phyloP scores from a whole-genome alignment of 2,888 invertebrate genomes.

The Eilema sororculum region DNA sequence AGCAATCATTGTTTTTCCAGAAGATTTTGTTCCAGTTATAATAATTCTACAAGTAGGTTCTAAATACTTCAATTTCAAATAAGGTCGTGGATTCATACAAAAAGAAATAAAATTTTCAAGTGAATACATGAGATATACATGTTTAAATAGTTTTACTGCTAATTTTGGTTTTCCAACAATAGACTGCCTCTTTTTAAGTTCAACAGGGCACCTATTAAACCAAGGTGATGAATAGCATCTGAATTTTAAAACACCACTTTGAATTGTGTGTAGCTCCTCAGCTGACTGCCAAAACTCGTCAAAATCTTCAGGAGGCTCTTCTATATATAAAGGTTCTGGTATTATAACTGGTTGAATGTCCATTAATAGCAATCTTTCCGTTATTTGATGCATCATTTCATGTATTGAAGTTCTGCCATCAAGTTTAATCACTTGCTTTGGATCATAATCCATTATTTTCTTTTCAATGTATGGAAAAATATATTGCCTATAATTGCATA shows the following conservation, averaged over 20 bases:
- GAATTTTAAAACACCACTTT: constrained; percentile 64
- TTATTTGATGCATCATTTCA: constrained; percentile 83
- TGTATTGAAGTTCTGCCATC: constrained; percentile 84
- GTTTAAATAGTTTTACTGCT: constrained; percentile 88
- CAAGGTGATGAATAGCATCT: constrained; percentile 84
- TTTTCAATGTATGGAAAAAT: constrained; percentile 81
- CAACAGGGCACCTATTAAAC: constrained; percentile 89
- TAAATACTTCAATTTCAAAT: constrained; percentile 85
- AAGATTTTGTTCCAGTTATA: constrained; percentile 87
- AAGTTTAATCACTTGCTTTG: constrained; percentile 85
- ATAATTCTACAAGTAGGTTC: constrained; percentile 87
- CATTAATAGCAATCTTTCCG: constrained; percentile 71
- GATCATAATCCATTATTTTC: constrained; percentile 83
- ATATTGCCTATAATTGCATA: constrained; percentile 81
- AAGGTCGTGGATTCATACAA: constrained; percentile 88
- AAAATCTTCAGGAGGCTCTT: constrained; percentile 71
- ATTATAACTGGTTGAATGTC: constrained; percentile 69
- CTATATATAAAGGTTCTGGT: constrained; percentile 75
- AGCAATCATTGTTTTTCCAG: constrained; percentile 88
- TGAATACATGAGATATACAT: constrained; percentile 87
- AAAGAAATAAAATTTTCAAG: constrained; percentile 84
- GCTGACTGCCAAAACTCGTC: constrained; percentile 78
- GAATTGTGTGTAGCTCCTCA: constrained; percentile 64
- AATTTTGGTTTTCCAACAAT: constrained; percentile 83
- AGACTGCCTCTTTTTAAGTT: constrained; percentile 85